Evolutionary conservation across 2,797 vertebrate species (phyloP), one percentile per base, ranked within the genome.

Genomic region (Oophaga sylvatica): DNA sequence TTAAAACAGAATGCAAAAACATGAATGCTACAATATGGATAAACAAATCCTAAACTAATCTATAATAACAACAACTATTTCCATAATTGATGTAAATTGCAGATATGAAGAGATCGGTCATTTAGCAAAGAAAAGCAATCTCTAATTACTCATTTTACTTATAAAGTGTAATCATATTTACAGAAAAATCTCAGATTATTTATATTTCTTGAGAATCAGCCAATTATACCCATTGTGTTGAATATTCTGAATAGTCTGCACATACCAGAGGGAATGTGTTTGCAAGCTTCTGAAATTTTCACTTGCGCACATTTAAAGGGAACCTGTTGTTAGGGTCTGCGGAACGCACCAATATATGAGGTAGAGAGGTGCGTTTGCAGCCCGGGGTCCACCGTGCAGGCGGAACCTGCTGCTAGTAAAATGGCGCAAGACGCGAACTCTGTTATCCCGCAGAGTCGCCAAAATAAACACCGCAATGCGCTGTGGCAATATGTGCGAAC

Each of bases 71-170:
- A 63, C 31, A 73, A 65, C 53, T 67, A 80, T 71, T 67, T 86
- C 19, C 31, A 35, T 35, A 48, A 62, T 75, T 81, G 31, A 68
- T 81, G 79, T 75, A 81, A 87, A 87, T 87, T 81, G 26, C 78
- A 75, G 73, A 59, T 81, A 41, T 73, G 53, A 75, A 81, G 15
- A 80, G 53, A 22, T 9, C 26, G 63, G 65, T 60, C 65, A 80
- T 68, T 86, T 31, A 70, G 53, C 63, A 81, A 45, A 81, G 22
- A 81, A 73, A 56, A 35, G 26, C n/a, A 73, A 76, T 67, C 41
- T 48, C 35, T 22, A 35, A 26, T 73, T 70, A 71, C 53, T 45
- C 63, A 81, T 62, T 75, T 81, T 12, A 75, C 9, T 87, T 81
- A 81, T 73, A 10, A 87, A 45, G 57, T 35, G 17, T 75, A 81